phyloP scores from a whole-genome alignment of 1,140 invertebrate species.

The Elymnias hypermnestra region DNA sequence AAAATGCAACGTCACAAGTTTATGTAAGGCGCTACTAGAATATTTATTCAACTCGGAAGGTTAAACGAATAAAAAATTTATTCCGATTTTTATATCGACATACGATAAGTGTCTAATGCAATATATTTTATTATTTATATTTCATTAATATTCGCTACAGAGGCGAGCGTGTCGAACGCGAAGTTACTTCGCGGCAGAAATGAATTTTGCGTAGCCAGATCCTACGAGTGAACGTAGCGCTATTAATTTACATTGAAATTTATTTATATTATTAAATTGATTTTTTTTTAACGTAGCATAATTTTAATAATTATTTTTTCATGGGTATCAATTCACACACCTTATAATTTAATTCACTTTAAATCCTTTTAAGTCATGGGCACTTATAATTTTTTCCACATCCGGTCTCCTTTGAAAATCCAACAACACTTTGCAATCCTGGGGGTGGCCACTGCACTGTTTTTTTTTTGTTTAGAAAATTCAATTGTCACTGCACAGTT shows the following conservation, averaged over 20 bases:
- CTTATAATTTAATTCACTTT: conserved; percentile 25
- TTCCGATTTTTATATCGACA: no score
- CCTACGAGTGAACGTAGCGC: conserved; percentile 20
- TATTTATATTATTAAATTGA: no score
- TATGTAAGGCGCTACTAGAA: conserved; percentile 4
- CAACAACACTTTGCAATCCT: conserved; percentile 61
- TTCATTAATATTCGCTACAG: conserved; percentile 17
- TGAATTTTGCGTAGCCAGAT: conserved; percentile 33
- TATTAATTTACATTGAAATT: conserved; percentile 4
- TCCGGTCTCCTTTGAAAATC: conserved; percentile 45
- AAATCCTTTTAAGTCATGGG: conserved; percentile 17
- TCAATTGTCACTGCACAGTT: conserved; percentile 61
- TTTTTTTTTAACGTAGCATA: no score
- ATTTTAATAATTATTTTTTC: no score
- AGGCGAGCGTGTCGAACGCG: conserved; percentile 39
- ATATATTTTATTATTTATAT: no score
- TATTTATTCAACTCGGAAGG: no score
- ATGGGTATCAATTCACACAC: conserved; percentile 25
- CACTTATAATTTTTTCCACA: conserved; percentile 33
- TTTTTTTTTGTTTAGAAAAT: conserved; percentile 50
- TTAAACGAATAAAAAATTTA: no score
- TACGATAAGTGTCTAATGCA: no score
- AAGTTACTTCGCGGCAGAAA: conserved; percentile 42
- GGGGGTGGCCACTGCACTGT: conserved; percentile 63
- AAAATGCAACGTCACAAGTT: conserved; percentile 15